Evolutionary conservation across 92 coral and sea anemone genomes (phyloP).

Genomic region (Epizoanthus rinbou): DNA sequence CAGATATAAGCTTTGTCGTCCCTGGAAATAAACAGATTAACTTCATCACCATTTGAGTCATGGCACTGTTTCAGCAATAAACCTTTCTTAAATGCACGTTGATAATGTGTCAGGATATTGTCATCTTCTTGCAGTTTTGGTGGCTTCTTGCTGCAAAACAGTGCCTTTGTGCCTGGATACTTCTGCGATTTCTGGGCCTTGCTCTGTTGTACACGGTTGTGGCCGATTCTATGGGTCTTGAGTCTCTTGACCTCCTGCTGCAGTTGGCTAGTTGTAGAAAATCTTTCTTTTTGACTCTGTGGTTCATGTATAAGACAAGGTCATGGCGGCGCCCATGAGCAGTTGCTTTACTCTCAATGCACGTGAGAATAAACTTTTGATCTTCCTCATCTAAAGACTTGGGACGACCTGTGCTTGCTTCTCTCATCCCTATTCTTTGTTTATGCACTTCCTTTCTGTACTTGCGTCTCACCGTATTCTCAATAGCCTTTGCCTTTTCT

Average conservation of each 20-base stretch:
- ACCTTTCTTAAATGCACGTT: neutral
- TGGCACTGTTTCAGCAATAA: constrained; percentile 5
- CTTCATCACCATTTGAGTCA: constrained; percentile 35
- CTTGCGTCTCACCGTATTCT: constrained; percentile 14
- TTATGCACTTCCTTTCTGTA: constrained; percentile 15
- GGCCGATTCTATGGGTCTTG: neutral
- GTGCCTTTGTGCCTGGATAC: neutral
- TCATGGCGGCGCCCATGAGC: constrained; percentile 50
- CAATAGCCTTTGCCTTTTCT: constrained; percentile 12
- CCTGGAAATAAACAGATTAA: constrained; percentile 43
- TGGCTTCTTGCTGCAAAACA: constrained; percentile 11
- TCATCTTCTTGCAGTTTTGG: constrained; percentile 3
- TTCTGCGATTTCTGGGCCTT: neutral
- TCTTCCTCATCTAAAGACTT: constrained; percentile 29
- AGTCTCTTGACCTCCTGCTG: neutral
- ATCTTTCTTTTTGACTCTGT: constrained; percentile 32
- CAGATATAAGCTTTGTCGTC: constrained; percentile 47
- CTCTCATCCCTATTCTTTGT: constrained; percentile 44
- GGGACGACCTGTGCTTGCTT: constrained; percentile 46
- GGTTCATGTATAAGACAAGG: constrained; percentile 25
- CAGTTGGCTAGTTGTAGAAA: constrained; percentile 3
- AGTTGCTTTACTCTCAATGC: constrained; percentile 35
- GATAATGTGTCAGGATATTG: constrained; percentile 12
- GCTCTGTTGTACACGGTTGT: constrained; percentile 7
- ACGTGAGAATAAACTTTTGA: constrained; percentile 35